Evolutionary conservation across 2,113 vertebrate species (phyloP).

Genomic region (Athene cunicularia): DNA sequence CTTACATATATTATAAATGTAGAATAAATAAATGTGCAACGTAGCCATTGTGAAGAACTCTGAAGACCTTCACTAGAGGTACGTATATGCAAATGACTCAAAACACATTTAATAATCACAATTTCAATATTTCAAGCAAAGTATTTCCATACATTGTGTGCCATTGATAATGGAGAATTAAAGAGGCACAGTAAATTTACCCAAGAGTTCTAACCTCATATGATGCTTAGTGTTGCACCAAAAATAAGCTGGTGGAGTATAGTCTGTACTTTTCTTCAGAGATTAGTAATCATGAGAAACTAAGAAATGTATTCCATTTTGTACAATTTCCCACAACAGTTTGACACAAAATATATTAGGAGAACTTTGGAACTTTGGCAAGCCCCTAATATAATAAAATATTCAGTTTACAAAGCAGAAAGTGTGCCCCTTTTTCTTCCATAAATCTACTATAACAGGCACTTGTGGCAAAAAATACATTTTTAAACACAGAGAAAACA

Average conservation of each 20-base stretch:
- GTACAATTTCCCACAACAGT: conserved; percentile 21
- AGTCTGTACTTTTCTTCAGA: neutral
- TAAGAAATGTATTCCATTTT: conserved; percentile 11
- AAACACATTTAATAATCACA: neutral
- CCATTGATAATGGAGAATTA: neutral
- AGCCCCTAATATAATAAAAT: conserved; percentile 33
- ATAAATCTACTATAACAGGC: conserved; percentile 42
- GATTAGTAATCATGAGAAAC: conserved; percentile 32
- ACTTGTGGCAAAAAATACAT: conserved; percentile 34
- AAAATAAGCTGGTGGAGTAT: neutral
- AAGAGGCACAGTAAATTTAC: neutral
- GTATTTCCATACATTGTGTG: neutral
- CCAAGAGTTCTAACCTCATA: neutral
- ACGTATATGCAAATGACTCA: neutral
- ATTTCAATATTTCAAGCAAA: neutral
- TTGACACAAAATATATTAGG: conserved; percentile 34
- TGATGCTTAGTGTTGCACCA: neutral
- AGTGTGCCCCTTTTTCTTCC: neutral
- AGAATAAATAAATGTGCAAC: neutral
- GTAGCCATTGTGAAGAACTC: neutral
- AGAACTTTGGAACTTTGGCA: conserved; percentile 55
- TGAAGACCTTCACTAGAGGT: neutral
- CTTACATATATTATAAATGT: neutral
- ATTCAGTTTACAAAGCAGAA: conserved; percentile 48
- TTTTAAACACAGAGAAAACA: conserved; percentile 44